Conservation (phyloP, 1,140 invertebrate species). For the Lordiphosa mommai region DNA sequence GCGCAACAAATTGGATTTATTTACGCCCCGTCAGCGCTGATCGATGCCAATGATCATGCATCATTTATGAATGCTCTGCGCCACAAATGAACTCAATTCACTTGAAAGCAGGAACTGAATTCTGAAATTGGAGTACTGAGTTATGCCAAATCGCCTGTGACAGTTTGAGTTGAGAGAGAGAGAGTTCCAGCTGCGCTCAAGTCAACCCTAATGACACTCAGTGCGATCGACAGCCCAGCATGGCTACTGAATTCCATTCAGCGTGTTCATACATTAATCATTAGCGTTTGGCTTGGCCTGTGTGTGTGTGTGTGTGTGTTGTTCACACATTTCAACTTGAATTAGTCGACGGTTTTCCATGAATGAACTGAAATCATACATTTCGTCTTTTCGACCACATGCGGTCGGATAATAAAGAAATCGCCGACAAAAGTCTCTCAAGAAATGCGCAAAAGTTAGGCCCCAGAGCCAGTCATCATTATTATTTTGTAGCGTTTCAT, state of each 20-base stretch:
- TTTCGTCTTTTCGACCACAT: slow-evolving; percentile 45
- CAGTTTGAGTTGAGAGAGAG: slow-evolving; percentile 34
- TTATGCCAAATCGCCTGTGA: slow-evolving; percentile 52
- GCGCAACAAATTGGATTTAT: slow-evolving; percentile 67
- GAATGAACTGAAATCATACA: slow-evolving; percentile 59
- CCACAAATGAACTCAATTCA: slow-evolving; percentile 45
- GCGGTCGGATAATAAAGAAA: slow-evolving; percentile 72
- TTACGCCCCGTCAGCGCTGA: slow-evolving; percentile 49
- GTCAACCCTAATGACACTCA: slow-evolving; percentile 73
- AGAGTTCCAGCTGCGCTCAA: slow-evolving; percentile 57
- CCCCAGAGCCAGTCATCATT: slow-evolving; percentile 53
- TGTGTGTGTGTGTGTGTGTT: slow-evolving; percentile 37
- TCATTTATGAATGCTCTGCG: slow-evolving; percentile 44
- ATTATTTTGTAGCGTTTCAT: slow-evolving; percentile 75
- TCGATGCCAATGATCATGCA: slow-evolving; percentile 31
- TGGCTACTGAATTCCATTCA: slow-evolving; percentile 60
- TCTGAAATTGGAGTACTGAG: slow-evolving; percentile 38
- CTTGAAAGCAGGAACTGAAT: slow-evolving; percentile 25
- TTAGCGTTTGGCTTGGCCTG: slow-evolving; percentile 25
- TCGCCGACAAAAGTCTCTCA: slow-evolving; percentile 56
- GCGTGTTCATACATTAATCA: slow-evolving; percentile 71
- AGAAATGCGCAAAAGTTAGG: slow-evolving; percentile 61
- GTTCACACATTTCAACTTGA: slow-evolving; percentile 73
- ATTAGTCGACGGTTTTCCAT: slow-evolving; percentile 65
- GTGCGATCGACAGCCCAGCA: slow-evolving; percentile 57